Evolutionary conservation across 2,113 vertebrate species (phyloP).

Genomic region (human (Homo sapiens)): GRCh38 chr5:68086501-68087000

Average conservation of each 20-base stretch:
- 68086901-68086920: not conserved
- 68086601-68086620: not conserved
- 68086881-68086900: not conserved
- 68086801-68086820: slow-evolving; percentile 6
- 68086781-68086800: not conserved
- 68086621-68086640: not conserved
- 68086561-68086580: not conserved
- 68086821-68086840: not conserved
- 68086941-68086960: not conserved
- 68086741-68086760: not conserved
- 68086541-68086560: too few relatives aligned
- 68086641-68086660: not conserved
- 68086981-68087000: not conserved
- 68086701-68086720: not conserved
- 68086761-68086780: not conserved
- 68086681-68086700: not conserved
- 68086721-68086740: not conserved
- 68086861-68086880: slow-evolving; percentile 2
- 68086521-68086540: not conserved
- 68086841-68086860: not conserved
- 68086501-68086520: not conserved
- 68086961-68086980: not conserved
- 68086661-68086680: not conserved
- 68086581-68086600: not conserved
- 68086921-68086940: not conserved